Conservation (phyloP, 2,888 invertebrate genomes). For the Polylopha cassiicola region DNA sequence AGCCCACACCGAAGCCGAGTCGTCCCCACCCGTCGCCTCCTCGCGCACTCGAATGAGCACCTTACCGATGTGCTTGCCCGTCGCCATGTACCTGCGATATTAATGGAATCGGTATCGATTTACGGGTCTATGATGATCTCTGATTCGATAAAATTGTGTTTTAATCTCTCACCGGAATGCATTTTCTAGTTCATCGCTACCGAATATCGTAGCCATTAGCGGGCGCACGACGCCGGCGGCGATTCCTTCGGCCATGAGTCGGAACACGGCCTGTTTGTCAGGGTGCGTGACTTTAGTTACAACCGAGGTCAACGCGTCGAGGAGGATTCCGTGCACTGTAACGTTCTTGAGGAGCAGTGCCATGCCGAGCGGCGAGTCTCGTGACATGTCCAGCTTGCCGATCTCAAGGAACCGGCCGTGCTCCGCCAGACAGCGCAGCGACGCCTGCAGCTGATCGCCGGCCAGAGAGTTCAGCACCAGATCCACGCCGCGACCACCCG, state of each 20-base stretch:
- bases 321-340: constrained; percentile 96
- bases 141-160: no score
- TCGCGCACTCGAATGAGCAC: constrained; percentile 93
- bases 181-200: constrained; percentile 91
- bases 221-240: constrained; percentile 92
- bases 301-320: constrained; percentile 94
- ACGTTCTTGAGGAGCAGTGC: constrained; percentile 96
- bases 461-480: constrained; percentile 96
- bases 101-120: background rate
- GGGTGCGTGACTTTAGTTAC: no score
- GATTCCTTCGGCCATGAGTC: constrained; percentile 90
- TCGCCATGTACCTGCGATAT: constrained; percentile 90
- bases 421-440: constrained; percentile 92
- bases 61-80: constrained; percentile 98
- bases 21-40: constrained; percentile 79
- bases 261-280: constrained; percentile 87
- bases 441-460: constrained; percentile 96
- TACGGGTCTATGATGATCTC: background rate
- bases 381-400: constrained; percentile 97
- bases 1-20: constrained; percentile 80
- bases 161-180: constrained; percentile 82
- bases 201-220: constrained; percentile 91
- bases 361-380: constrained; percentile 95
- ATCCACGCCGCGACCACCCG: constrained; percentile 94
- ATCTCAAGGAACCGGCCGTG: constrained; percentile 98